Conservation (phyloP, 2,113 vertebrate species). For the Cisticola juncidis region DNA sequence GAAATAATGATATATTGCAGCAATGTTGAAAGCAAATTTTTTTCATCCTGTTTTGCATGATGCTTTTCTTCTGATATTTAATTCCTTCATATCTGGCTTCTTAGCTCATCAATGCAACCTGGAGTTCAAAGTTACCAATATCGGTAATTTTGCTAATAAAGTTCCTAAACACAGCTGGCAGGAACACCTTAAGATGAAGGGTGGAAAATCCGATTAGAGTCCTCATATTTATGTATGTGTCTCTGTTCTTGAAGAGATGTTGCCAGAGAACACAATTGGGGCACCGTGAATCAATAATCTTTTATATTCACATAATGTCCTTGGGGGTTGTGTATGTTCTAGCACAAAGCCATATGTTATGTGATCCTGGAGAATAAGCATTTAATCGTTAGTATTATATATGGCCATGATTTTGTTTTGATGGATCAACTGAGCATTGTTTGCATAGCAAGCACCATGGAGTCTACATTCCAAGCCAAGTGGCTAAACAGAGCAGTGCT, state of each 20-base stretch:
- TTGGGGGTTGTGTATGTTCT: not conserved
- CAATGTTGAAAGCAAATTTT: too few species aligned
- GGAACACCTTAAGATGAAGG: not conserved
- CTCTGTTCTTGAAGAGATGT: not conserved
- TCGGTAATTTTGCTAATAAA: not conserved
- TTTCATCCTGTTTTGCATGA: too few species aligned
- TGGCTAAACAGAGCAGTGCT: constrained; percentile 15
- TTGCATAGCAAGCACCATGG: constrained; percentile 29
- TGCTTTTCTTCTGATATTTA: too few species aligned
- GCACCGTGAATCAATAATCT: not conserved
- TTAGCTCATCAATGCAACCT: not conserved
- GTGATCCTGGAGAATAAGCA: not conserved
- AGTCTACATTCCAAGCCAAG: constrained; percentile 27
- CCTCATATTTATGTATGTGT: not conserved
- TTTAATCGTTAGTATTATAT: not conserved
- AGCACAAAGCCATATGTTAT: not conserved
- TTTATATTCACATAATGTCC: not conserved
- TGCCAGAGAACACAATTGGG: not conserved
- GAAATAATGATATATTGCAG: too few species aligned
- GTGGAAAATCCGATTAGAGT: not conserved
- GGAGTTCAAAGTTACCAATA: not conserved
- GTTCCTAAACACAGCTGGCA: not conserved
- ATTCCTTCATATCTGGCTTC: too few species aligned
- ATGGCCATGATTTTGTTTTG: not conserved
- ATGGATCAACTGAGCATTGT: constrained; percentile 19